Evolutionary conservation across 1,140 invertebrate genomes (phyloP).

Genomic region (Drosophila pachea): DNA sequence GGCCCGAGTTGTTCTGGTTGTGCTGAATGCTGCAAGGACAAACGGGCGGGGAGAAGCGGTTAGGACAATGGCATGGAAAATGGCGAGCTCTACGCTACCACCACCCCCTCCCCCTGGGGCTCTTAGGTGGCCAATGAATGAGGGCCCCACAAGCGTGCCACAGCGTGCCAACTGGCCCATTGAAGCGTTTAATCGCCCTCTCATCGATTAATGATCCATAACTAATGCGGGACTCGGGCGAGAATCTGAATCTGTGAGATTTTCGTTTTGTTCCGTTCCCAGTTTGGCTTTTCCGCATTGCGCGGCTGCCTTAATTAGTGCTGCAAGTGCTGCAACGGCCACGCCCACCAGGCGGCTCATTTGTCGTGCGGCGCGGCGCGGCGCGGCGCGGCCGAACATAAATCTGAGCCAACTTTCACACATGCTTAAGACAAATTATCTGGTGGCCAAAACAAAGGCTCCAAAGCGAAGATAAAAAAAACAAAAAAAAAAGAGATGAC

Average conservation of each 20-base stretch:
- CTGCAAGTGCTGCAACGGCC: conserved; percentile 31
- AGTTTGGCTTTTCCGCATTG: neutral
- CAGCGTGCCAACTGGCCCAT: no score
- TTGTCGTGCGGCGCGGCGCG: conserved; percentile 53
- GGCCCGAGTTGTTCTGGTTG: conserved; percentile 74
- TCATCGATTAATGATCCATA: conserved; percentile 21
- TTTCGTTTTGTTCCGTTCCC: conserved; percentile 10
- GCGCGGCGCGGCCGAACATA: conserved; percentile 42
- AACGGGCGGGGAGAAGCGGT: neutral
- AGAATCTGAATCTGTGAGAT: conserved; percentile 26
- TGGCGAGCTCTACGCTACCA: no score
- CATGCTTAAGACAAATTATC: conserved; percentile 75
- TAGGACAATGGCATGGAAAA: neutral
- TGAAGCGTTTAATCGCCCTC: conserved; percentile 11
- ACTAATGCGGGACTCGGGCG: neutral
- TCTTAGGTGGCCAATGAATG: no score
- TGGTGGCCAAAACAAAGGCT: conserved; percentile 59
- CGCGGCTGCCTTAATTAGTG: neutral
- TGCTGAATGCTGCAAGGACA: conserved; percentile 74
- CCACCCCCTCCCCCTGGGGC: no score
- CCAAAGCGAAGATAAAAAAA: neutral
- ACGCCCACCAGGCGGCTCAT: conserved; percentile 68
- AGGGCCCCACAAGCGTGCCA: no score
- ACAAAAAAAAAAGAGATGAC: conserved; percentile 48
- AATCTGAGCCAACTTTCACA: conserved; percentile 75